Percentiles rank a stretch among this genome's conserved stretches.
Conservation (phyloP, 2,113 vertebrate species). For the Gymnarchus niloticus region DNA sequence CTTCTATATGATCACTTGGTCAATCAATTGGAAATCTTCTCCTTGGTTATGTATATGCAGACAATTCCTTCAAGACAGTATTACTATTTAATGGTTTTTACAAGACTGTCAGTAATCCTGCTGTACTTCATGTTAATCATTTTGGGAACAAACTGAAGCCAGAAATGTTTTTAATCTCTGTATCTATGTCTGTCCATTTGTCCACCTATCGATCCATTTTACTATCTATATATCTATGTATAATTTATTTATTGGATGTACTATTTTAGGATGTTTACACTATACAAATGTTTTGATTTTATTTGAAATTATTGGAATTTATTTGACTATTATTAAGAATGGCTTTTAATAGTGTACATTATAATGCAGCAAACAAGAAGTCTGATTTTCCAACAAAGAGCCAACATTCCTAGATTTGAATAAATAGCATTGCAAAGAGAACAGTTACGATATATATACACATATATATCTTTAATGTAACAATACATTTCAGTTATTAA, state of each 20-base stretch:
- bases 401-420: background rate
- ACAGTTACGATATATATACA: background rate
- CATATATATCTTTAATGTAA: background rate
- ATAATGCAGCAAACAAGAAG: slow-evolving; percentile 11
- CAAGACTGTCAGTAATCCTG: background rate
- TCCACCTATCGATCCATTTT: slow-evolving; percentile 14
- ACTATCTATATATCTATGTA: slow-evolving; percentile 9
- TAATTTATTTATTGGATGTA: slow-evolving; percentile 20
- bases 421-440: background rate
- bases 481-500: slow-evolving; percentile 4
- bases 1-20: background rate
- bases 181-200: background rate
- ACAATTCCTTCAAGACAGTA: background rate
- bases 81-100: background rate
- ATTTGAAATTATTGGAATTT: slow-evolving; percentile 19
- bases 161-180: background rate
- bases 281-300: slow-evolving; percentile 21
- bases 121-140: background rate
- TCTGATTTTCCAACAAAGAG: slow-evolving; percentile 6
- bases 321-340: slow-evolving; percentile 22
- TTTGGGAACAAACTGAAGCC: background rate
- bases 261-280: slow-evolving; percentile 23
- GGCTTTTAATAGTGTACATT: slow-evolving; percentile 12
- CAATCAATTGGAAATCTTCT: background rate
- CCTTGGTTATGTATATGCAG: slow-evolving; percentile 18